These are phyloP conservation scores for Sphaeramia orbicularis DNA, from an alignment of 2,797 vertebrate species.

Conservation along the genomic window DNA sequence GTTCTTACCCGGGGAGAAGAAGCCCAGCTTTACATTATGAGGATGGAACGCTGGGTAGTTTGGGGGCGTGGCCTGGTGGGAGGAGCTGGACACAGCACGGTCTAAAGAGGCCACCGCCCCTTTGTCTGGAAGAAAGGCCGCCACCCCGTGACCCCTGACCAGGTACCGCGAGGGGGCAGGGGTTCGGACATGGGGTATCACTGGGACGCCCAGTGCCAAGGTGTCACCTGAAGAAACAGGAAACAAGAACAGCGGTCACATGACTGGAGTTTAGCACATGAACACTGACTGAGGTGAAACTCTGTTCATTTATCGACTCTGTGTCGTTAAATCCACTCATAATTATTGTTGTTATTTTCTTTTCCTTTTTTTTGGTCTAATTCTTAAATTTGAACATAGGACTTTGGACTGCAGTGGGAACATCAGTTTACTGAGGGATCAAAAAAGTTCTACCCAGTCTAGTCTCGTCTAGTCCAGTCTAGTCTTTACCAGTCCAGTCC, in stretches of 20 bases:
- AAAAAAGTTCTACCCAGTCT: no score
- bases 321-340: no score
- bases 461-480: no score
- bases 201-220: neutral
- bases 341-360: no score
- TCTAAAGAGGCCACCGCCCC: slow-evolving; percentile 69
- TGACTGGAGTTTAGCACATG: neutral
- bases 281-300: no score
- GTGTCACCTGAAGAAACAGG: slow-evolving; percentile 47
- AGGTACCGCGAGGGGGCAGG: slow-evolving; percentile 76
- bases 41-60: slow-evolving; percentile 69
- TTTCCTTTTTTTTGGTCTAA: no score
- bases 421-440: no score
- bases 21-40: slow-evolving; percentile 68
- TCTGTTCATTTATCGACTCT: no score
- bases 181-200: slow-evolving; percentile 69
- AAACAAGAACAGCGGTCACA: slow-evolving; percentile 10
- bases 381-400: no score
- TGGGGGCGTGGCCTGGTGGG: slow-evolving; percentile 73
- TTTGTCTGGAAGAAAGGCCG: slow-evolving; percentile 69
- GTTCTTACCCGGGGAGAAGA: slow-evolving; percentile 82
- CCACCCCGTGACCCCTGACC: slow-evolving; percentile 70
- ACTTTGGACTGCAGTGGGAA: no score
- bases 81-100: no score
- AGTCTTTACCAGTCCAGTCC: no score